Evolutionary conservation across 2,888 invertebrate species (phyloP).

Genomic region (Orgyia antiqua): DNA sequence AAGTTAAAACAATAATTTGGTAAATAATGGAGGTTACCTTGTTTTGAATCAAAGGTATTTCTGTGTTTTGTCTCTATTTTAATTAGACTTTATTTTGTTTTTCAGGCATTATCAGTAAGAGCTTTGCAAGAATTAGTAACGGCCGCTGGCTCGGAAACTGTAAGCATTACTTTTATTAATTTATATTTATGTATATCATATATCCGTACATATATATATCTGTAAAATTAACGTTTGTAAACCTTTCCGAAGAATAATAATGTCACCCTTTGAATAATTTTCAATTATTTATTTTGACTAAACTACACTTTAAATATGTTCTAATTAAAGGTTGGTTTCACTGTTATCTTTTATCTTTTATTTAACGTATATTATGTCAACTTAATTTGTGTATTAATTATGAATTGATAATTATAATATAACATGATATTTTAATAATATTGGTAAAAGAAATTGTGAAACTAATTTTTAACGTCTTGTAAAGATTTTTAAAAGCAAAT

Average conservation of each 20-base stretch:
- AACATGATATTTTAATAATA: too few relatives aligned
- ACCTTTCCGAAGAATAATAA: constrained; percentile 42
- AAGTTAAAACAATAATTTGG: too few relatives aligned
- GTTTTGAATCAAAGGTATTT: too few relatives aligned
- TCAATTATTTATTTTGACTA: constrained; percentile 39
- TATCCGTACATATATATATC: constrained; percentile 20
- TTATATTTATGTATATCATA: constrained; percentile 11
- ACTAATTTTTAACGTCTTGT: constrained; percentile 18
- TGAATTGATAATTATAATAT: too few relatives aligned
- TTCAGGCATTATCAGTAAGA: constrained; percentile 94
- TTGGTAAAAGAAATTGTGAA: constrained; percentile 28
- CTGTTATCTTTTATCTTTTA: constrained; percentile 19
- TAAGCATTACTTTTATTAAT: constrained; percentile 71
- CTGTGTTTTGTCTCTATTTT: too few relatives aligned
- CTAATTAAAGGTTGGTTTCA: constrained; percentile 28
- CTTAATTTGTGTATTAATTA: too few relatives aligned
- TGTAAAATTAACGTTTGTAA: constrained; percentile 53
- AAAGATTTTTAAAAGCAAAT: constrained; percentile 59
- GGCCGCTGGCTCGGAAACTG: constrained; percentile 94
- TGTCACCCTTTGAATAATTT: constrained; percentile 45
- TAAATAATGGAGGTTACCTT: too few relatives aligned
- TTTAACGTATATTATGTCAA: background rate
- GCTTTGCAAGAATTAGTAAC: constrained; percentile 99
- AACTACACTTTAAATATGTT: constrained; percentile 35
- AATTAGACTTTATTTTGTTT: constrained; percentile 7